Conservation (phyloP, 2,888 invertebrate species). For the Anthophora plumipes region DNA sequence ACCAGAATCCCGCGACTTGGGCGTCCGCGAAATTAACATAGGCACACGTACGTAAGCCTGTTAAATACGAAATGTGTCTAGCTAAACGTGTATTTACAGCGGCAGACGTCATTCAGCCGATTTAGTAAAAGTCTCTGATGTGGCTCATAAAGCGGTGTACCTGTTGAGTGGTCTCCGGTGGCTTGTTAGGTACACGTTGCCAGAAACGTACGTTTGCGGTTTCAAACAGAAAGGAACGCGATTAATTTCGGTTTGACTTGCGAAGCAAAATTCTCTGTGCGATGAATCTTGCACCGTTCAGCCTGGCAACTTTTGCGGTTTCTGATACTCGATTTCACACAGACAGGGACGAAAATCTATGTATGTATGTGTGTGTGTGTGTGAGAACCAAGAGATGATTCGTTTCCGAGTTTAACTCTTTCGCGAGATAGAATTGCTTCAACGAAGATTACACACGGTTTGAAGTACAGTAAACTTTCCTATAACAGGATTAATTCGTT, state of each 20-base stretch:
- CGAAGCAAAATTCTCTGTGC: slow-evolving; percentile 49
- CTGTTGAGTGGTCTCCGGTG: slow-evolving; percentile 74
- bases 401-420: neutral
- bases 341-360: neutral
- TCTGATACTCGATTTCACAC: slow-evolving; percentile 24
- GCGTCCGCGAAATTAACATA: slow-evolving; percentile 22
- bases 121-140: slow-evolving; percentile 62
- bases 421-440: too few relatives aligned
- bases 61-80: slow-evolving; percentile 43
- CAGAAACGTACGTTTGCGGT: slow-evolving; percentile 54
- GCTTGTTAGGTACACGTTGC: slow-evolving; percentile 59
- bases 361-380: too few relatives aligned
- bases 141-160: slow-evolving; percentile 62
- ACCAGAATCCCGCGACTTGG: too few relatives aligned
- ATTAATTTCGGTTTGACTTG: slow-evolving; percentile 68
- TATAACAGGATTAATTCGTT: too few relatives aligned
- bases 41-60: slow-evolving; percentile 25
- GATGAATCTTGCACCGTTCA: slow-evolving; percentile 47
- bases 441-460: too few relatives aligned
- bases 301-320: slow-evolving; percentile 41
- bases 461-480: too few relatives aligned
- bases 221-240: slow-evolving; percentile 61
- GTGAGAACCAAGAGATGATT: neutral
- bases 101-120: slow-evolving; percentile 53
- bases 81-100: slow-evolving; percentile 26